Percentiles rank a stretch among this genome's conserved stretches.
These are phyloP conservation scores for Rhabdornis inornatus DNA, from an alignment of 2,113 vertebrate genomes.

Conservation along the genomic window DNA sequence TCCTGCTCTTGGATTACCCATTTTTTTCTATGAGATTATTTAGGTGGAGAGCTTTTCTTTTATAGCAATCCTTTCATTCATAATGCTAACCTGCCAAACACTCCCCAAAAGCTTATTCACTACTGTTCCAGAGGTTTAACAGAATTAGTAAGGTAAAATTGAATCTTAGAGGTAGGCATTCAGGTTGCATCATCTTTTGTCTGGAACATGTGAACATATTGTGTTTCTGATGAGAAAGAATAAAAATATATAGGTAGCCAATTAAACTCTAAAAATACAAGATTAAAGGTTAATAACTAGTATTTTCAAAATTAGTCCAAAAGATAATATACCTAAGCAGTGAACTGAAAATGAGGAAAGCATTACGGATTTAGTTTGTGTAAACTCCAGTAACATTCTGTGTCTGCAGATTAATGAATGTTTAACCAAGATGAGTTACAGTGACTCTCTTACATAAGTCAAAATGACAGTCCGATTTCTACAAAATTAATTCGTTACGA, in stretches of 20 bases:
- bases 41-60: neutral
- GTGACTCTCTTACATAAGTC: neutral
- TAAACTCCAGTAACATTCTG: neutral
- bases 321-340: neutral
- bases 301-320: neutral
- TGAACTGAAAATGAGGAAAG: neutral
- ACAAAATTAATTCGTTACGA: conserved; percentile 25
- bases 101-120: neutral
- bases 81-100: neutral
- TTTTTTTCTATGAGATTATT: neutral
- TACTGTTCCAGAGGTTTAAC: neutral
- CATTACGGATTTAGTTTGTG: neutral
- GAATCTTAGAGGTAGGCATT: neutral
- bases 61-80: neutral
- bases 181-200: neutral
- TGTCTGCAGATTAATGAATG: conserved; percentile 28
- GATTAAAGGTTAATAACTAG: neutral
- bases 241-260: neutral
- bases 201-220: neutral
- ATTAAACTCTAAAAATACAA: neutral
- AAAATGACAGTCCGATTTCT: conserved; percentile 8
- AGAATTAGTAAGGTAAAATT: neutral
- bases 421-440: conserved; percentile 26
- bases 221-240: neutral
- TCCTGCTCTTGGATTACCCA: neutral